Evolutionary conservation across 2,888 invertebrate genomes (phyloP).

Genomic region (Oxytorus armatus): DNA sequence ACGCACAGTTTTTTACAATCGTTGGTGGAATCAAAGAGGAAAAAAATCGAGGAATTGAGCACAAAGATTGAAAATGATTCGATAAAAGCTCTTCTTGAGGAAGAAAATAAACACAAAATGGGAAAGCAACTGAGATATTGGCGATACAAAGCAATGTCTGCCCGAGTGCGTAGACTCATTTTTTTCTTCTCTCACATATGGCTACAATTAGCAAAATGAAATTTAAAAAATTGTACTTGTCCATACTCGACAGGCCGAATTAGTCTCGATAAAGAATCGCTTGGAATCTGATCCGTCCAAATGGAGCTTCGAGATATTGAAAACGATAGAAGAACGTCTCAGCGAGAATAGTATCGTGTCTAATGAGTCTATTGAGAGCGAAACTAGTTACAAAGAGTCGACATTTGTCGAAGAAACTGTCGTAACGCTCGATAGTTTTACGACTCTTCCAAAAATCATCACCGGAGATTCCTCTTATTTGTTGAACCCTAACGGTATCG

Average conservation of each 20-base stretch:
- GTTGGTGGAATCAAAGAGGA: slow-evolving; percentile 71
- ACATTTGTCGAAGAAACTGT: slow-evolving; percentile 63
- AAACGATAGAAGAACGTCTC: slow-evolving; percentile 52
- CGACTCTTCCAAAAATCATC: slow-evolving; percentile 56
- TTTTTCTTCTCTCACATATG: slow-evolving; percentile 3
- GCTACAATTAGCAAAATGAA: no score
- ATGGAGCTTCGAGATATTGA: slow-evolving; percentile 56
- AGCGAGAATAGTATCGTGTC: slow-evolving; percentile 46
- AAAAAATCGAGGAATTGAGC: slow-evolving; percentile 75
- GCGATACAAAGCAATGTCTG: slow-evolving; percentile 72
- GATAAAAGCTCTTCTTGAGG: slow-evolving; percentile 73
- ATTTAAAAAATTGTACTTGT: no score
- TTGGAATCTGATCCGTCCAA: slow-evolving; percentile 61
- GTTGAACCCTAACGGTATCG: background rate
- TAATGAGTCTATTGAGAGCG: slow-evolving; percentile 42
- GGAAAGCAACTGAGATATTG: slow-evolving; percentile 73
- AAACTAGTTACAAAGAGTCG: slow-evolving; percentile 39
- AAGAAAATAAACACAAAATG: slow-evolving; percentile 71
- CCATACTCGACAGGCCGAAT: slow-evolving; percentile 69
- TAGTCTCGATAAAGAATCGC: slow-evolving; percentile 67
- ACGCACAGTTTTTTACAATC: slow-evolving; percentile 76
- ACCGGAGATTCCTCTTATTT: background rate
- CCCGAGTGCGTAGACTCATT: slow-evolving; percentile 76
- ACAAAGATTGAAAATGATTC: slow-evolving; percentile 75
- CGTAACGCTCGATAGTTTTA: slow-evolving; percentile 62